Evolutionary conservation across 30 jellyfish, hydroid and myxozoan genomes (phyloP).

Genomic region (Aurelia aurita complex sp. Pacific): DNA sequence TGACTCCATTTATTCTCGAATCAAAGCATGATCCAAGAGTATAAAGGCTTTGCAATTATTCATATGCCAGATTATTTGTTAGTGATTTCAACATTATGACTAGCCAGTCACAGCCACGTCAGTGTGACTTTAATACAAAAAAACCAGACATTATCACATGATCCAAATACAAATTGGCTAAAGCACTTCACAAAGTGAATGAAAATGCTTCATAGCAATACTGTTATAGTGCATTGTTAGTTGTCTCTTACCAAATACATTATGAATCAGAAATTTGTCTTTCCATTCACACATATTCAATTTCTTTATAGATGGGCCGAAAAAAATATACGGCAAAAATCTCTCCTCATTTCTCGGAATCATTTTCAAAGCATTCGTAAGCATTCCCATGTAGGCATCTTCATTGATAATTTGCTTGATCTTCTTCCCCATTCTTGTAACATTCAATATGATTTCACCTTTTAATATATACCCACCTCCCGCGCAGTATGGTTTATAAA

Average conservation of each 20-base stretch:
- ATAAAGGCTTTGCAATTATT: too few species aligned
- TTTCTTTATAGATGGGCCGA: constrained; percentile 65
- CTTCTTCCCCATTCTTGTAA: constrained; percentile 66
- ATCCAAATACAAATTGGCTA: neutral
- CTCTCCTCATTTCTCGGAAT: constrained; percentile 87
- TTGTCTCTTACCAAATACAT: constrained; percentile 80
- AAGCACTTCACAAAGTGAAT: constrained; percentile 65
- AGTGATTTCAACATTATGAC: too few species aligned
- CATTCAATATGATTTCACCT: constrained; percentile 67
- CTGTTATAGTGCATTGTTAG: constrained; percentile 91
- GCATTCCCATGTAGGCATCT: constrained; percentile 98
- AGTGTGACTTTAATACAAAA: neutral
- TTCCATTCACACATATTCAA: constrained; percentile 89
- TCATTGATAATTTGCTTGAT: constrained; percentile 90
- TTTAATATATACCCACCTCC: constrained; percentile 95
- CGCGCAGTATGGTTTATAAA: constrained; percentile 86
- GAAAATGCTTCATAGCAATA: constrained; percentile 67
- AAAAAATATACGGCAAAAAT: constrained; percentile 88
- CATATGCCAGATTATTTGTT: too few species aligned
- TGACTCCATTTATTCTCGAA: too few species aligned
- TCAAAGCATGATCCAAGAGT: too few species aligned
- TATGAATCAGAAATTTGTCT: constrained; percentile 83
- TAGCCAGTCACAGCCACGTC: too few species aligned
- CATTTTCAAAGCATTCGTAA: constrained; percentile 74
- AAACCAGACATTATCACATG: neutral